Percentiles rank a stretch among this genome's conserved stretches.
Conservation (phyloP, 2,797 vertebrate genomes). For the Clarias fuscus region DNA sequence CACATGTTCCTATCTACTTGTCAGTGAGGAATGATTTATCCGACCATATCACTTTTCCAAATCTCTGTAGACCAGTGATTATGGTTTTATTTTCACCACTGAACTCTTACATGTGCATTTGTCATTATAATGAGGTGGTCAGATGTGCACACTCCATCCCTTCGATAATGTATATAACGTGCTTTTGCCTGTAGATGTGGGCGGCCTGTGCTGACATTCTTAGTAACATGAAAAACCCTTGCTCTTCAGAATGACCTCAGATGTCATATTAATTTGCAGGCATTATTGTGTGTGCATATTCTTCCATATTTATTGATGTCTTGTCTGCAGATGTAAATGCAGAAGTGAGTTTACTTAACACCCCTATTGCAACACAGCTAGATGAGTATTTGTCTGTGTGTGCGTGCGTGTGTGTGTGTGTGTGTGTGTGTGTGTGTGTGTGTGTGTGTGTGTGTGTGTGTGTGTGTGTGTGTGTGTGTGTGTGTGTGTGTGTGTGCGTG, state of each 20-base stretch:
- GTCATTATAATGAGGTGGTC: not conserved
- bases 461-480: not conserved
- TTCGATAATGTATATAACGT: not conserved
- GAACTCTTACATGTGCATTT: not conserved
- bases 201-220: not conserved
- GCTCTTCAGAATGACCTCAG: not conserved
- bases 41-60: not conserved
- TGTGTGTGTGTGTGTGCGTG: not conserved
- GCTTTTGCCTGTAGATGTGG: no score
- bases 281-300: not conserved
- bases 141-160: not conserved
- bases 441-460: not conserved
- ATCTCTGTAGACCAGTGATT: not conserved
- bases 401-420: no score
- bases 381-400: not conserved
- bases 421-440: no score
- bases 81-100: not conserved
- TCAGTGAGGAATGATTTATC: not conserved
- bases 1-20: not conserved
- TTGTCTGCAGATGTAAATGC: not conserved
- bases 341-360: not conserved
- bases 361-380: not conserved
- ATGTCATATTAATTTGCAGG: not conserved
- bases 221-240: not conserved
- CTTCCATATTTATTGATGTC: not conserved